A percentile compares a stretch with the other conserved stretches of the same genome.
Evolutionary conservation across 2,113 vertebrate genomes (phyloP).

Genomic region (Taxidea taxus): DNA sequence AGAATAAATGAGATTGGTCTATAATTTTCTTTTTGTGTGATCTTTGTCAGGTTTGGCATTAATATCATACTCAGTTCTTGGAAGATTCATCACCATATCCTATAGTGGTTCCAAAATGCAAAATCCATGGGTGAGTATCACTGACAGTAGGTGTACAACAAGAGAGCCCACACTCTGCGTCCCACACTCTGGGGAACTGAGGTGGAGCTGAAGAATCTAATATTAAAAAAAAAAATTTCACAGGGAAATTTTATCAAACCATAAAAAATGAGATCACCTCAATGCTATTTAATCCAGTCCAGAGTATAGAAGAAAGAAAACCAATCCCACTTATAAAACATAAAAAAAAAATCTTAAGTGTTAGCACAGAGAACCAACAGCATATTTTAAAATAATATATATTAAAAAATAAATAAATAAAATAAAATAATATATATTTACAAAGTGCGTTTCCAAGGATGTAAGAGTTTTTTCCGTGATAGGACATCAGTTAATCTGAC

Average conservation of each 20-base stretch:
- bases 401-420: too few species aligned
- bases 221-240: neutral
- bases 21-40: neutral
- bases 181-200: neutral
- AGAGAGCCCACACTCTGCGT: neutral
- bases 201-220: neutral
- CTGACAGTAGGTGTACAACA: neutral
- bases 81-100: neutral
- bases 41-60: neutral
- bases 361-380: neutral
- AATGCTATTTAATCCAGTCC: neutral
- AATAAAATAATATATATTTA: slow-evolving; percentile 14
- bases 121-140: neutral
- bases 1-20: neutral
- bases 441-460: neutral
- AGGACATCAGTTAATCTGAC: neutral
- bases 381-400: slow-evolving; percentile 9
- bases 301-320: slow-evolving; percentile 3
- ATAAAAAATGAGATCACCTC: neutral
- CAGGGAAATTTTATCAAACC: neutral
- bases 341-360: neutral
- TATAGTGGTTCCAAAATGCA: neutral
- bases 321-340: neutral
- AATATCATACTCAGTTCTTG: neutral
- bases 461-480: neutral